Conservation (phyloP, 2,888 invertebrate species). For the Xestia c-nigrum region DNA sequence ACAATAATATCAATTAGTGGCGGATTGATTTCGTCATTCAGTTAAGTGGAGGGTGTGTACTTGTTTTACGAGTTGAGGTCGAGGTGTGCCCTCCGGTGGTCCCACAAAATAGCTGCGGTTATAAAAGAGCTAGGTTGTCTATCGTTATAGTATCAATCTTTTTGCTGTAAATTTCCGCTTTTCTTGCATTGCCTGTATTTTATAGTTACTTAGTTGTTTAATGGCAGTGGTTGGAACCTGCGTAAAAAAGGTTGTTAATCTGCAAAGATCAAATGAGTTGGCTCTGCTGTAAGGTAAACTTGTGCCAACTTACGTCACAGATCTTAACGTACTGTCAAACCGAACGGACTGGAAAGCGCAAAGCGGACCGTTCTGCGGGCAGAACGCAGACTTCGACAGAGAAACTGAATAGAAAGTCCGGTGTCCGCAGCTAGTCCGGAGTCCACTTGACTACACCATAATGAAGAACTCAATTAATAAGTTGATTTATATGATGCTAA, state of each 20-base stretch:
- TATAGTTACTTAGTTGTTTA: too few relatives aligned
- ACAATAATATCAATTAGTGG: conserved; percentile 62
- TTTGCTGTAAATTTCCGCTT: conserved; percentile 3
- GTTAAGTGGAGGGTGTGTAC: conserved; percentile 41
- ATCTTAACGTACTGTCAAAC: neutral
- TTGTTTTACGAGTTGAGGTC: conserved; percentile 31
- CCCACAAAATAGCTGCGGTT: conserved; percentile 14
- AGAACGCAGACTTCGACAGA: neutral
- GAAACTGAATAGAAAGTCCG: neutral
- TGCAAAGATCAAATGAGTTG: conserved; percentile 3
- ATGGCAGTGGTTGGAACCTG: too few relatives aligned
- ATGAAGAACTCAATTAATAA: neutral
- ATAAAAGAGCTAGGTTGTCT: conserved; percentile 9
- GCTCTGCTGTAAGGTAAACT: neutral
- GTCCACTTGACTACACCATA: neutral
- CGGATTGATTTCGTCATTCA: conserved; percentile 58
- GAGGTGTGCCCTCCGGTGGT: conserved; percentile 29
- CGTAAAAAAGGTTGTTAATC: too few relatives aligned
- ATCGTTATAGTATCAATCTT: conserved; percentile 6
- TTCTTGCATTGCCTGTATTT: conserved; percentile 11
- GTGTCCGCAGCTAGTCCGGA: neutral
- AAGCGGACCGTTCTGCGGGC: neutral
- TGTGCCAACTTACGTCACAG: neutral
- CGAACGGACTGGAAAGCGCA: too few relatives aligned
- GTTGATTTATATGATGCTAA: neutral